These are phyloP conservation scores for Pseudanteris insignis DNA, from an alignment of 2,888 invertebrate genomes.

Conservation along the genomic window DNA sequence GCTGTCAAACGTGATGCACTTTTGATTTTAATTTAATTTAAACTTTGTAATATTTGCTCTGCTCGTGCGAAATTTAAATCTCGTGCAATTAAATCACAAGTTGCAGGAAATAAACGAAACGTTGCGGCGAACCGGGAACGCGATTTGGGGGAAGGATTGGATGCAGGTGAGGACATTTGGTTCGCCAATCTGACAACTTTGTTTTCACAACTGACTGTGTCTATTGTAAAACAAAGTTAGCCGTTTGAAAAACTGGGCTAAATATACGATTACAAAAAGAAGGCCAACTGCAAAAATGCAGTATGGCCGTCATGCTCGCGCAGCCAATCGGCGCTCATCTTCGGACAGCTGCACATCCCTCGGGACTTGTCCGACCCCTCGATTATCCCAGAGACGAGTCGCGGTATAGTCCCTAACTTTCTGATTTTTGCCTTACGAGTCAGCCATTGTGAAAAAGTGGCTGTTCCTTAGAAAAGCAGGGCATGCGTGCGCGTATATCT, in stretches of 20 bases:
- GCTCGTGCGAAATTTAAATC: too few relatives aligned
- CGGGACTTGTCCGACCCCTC: conserved; percentile 50
- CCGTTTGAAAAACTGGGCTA: conserved; percentile 18
- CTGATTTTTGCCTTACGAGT: conserved; percentile 67
- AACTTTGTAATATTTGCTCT: too few relatives aligned
- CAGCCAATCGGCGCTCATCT: conserved; percentile 58
- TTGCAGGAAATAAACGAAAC: too few relatives aligned
- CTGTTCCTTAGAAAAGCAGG: conserved; percentile 45
- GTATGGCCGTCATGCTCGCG: conserved; percentile 57
- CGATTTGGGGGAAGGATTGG: too few relatives aligned
- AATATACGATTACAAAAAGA: conserved; percentile 57
- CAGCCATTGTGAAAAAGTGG: conserved; percentile 63
- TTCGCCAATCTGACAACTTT: conserved; percentile 12
- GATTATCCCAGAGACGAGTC: conserved; percentile 47
- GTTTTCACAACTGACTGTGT: conserved; percentile 33
- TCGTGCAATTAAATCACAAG: too few relatives aligned
- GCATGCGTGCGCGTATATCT: conserved; percentile 27
- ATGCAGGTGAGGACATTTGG: conserved; percentile 8
- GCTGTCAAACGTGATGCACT: too few relatives aligned
- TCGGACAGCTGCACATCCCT: conserved; percentile 64
- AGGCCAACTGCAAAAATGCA: conserved; percentile 64
- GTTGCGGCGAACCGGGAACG: background rate
- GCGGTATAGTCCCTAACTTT: conserved; percentile 61
- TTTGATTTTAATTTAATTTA: too few relatives aligned
- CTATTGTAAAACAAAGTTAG: conserved; percentile 31